Conservation (phyloP, 2,797 vertebrate genomes). For the Argyrosomus regius region DNA sequence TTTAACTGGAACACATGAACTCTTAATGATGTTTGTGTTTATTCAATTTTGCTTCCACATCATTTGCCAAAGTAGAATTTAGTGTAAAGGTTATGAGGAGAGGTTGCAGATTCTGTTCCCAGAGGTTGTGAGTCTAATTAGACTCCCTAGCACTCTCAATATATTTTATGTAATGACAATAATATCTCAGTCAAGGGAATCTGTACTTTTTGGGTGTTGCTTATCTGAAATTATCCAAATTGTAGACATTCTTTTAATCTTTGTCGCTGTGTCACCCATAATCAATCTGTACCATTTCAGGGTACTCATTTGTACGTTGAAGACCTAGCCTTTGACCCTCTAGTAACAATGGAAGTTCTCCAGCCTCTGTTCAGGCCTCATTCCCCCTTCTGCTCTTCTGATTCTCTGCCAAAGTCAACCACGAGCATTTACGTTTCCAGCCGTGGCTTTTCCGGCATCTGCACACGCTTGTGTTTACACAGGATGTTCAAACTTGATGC, state of each 20-base stretch:
- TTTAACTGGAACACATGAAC: constrained; percentile 79
- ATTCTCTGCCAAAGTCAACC: constrained; percentile 84
- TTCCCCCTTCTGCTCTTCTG: constrained; percentile 71
- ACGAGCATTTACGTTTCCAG: constrained; percentile 79
- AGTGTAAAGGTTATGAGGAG: constrained; percentile 59
- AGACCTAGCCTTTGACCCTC: constrained; percentile 56
- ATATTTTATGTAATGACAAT: constrained; percentile 18
- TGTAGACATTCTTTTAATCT: constrained; percentile 10
- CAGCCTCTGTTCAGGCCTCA: constrained; percentile 65
- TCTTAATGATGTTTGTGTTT: constrained; percentile 83
- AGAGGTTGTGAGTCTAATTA: constrained; percentile 34
- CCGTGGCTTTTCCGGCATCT: constrained; percentile 82
- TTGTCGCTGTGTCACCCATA: background rate
- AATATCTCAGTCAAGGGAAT: constrained; percentile 18
- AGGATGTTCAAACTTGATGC: constrained; percentile 83
- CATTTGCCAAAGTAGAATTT: constrained; percentile 75
- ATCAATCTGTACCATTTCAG: constrained; percentile 26
- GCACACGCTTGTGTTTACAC: constrained; percentile 87
- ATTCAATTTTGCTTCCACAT: constrained; percentile 71
- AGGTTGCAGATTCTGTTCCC: constrained; percentile 58
- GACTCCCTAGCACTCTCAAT: background rate
- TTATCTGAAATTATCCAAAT: constrained; percentile 16
- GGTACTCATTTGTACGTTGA: constrained; percentile 35
- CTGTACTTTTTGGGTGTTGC: constrained; percentile 13
- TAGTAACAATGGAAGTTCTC: constrained; percentile 75